phyloP scores from a whole-genome alignment of 2,888 invertebrate species.

The Mimachlamys varia region DNA sequence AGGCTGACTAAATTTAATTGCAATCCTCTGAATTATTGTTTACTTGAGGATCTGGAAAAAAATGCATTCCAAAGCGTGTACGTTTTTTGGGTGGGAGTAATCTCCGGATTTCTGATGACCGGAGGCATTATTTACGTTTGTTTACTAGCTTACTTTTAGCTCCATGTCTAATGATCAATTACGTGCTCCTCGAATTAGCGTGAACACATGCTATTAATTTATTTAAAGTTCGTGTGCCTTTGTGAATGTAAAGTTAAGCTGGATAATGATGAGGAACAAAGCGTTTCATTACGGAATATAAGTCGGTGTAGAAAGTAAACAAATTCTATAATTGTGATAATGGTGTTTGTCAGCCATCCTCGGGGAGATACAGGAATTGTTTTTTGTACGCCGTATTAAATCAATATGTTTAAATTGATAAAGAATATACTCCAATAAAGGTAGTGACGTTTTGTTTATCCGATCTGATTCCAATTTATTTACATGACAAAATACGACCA shows the following conservation, averaged over 20 bases:
- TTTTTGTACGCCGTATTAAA: neutral
- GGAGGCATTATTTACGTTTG: neutral
- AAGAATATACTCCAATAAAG: neutral
- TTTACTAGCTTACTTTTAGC: neutral
- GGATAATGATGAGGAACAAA: too few species aligned
- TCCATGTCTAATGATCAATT: conserved; percentile 10
- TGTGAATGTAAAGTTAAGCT: too few species aligned
- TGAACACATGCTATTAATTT: neutral
- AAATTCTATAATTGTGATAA: too few species aligned
- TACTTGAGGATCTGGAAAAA: neutral
- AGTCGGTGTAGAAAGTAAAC: too few species aligned
- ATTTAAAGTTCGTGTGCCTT: neutral
- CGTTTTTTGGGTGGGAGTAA: neutral
- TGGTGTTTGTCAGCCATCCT: too few species aligned
- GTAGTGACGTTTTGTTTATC: neutral
- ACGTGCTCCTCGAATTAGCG: neutral
- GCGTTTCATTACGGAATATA: too few species aligned
- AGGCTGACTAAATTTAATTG: neutral
- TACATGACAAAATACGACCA: too few species aligned
- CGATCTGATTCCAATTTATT: too few species aligned
- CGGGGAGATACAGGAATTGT: too few species aligned
- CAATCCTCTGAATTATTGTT: neutral
- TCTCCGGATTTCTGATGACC: neutral
- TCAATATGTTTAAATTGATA: neutral
- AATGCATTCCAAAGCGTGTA: neutral